Evolutionary conservation across 2,797 vertebrate species (phyloP).

Genomic region (Leuciscus waleckii): DNA sequence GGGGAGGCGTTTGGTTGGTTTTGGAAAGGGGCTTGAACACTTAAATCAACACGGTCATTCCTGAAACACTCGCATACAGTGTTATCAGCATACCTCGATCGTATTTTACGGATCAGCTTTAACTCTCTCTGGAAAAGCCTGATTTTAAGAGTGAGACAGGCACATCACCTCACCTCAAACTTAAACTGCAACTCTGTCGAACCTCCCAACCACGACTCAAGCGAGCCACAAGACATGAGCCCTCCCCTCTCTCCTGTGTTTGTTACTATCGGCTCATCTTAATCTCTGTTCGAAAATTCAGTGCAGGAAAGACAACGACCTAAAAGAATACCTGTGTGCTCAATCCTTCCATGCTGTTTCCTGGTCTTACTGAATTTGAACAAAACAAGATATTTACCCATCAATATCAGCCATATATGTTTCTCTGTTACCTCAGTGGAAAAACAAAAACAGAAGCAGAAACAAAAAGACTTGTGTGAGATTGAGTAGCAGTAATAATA

Average conservation of each 20-base stretch:
- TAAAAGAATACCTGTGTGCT: slow-evolving; percentile 25
- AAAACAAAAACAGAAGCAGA: slow-evolving; percentile 32
- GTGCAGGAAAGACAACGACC: slow-evolving; percentile 70
- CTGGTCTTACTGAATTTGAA: slow-evolving; percentile 32
- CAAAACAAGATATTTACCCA: slow-evolving; percentile 14
- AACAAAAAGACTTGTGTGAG: slow-evolving; percentile 34
- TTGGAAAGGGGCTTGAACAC: slow-evolving; percentile 61
- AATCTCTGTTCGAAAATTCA: slow-evolving; percentile 43
- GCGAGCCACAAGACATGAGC: slow-evolving; percentile 41
- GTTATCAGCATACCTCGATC: slow-evolving; percentile 77
- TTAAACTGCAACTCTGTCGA: slow-evolving; percentile 6
- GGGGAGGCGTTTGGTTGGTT: slow-evolving; percentile 53
- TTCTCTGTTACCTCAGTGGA: slow-evolving; percentile 34
- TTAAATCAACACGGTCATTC: slow-evolving; percentile 66
- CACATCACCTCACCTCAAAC: slow-evolving; percentile 41
- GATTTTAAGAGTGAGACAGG: slow-evolving; percentile 62
- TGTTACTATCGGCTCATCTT: slow-evolving; percentile 50
- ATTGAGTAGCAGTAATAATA: slow-evolving; percentile 51
- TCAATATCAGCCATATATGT: slow-evolving; percentile 33
- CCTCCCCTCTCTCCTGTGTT: slow-evolving; percentile 47
- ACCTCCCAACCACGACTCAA: slow-evolving; percentile 45
- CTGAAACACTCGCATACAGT: slow-evolving; percentile 65
- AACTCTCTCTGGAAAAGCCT: slow-evolving; percentile 70
- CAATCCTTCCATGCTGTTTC: slow-evolving; percentile 33
- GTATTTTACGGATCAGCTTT: slow-evolving; percentile 78